Evolutionary conservation across 2,888 invertebrate species (phyloP).

Genomic region (Luffia ferchaultella): DNA sequence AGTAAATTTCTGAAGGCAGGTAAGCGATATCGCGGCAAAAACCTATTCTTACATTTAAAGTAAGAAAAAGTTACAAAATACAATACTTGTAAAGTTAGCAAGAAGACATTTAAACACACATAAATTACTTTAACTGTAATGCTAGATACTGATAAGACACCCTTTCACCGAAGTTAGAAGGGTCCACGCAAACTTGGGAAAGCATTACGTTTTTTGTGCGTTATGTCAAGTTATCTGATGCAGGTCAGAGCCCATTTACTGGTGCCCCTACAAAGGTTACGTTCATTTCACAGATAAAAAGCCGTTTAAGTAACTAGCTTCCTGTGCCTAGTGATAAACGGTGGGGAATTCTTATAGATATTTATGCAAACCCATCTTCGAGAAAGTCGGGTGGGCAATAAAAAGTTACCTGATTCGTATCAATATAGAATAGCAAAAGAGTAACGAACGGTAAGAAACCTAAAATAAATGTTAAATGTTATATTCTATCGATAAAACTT

Average conservation of each 20-base stretch:
- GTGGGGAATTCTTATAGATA: background rate
- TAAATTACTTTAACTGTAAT: constrained; percentile 55
- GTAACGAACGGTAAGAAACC: no score
- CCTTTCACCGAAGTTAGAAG: constrained; percentile 27
- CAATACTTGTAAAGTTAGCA: constrained; percentile 6
- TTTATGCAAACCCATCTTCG: background rate
- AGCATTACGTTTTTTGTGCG: constrained; percentile 26
- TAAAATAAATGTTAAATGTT: no score
- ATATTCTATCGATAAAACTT: no score
- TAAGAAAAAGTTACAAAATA: background rate
- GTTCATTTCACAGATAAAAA: background rate
- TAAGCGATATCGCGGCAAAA: no score
- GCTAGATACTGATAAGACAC: constrained; percentile 37
- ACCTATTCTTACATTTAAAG: background rate
- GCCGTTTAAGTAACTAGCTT: background rate
- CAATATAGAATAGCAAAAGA: no score
- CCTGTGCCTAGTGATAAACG: background rate
- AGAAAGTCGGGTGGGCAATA: background rate
- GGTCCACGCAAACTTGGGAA: constrained; percentile 30
- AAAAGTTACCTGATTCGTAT: background rate
- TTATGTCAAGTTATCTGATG: constrained; percentile 42
- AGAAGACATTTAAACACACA: constrained; percentile 28
- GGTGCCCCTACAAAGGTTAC: constrained; percentile 5
- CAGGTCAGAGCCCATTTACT: constrained; percentile 12
- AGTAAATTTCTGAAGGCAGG: no score